A percentile compares a stretch with the other conserved stretches of the same genome.
Evolutionary conservation across 1,140 invertebrate species (phyloP).

Genomic region (Drosophila teissieri): DNA sequence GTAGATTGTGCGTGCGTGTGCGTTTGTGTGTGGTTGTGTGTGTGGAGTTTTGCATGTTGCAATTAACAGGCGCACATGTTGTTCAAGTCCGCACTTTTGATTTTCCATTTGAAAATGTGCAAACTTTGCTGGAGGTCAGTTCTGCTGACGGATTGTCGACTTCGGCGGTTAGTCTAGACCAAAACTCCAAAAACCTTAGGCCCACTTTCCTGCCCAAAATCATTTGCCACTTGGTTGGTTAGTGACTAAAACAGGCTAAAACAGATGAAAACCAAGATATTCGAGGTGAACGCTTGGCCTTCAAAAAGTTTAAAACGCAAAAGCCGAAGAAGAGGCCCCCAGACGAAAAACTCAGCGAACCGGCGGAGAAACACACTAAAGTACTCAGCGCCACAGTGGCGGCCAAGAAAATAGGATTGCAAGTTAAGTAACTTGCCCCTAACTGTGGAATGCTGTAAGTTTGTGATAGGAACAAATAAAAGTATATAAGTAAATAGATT

Average conservation of each 20-base stretch:
- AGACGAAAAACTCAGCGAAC: conserved; percentile 32
- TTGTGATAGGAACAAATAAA: no score
- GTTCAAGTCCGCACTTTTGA: conserved; percentile 4
- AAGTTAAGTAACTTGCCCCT: not conserved
- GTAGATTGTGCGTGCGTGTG: conserved; percentile 26
- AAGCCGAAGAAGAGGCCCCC: conserved; percentile 53
- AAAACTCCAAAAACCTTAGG: not conserved
- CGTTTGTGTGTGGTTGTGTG: not conserved
- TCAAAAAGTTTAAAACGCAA: conserved; percentile 71
- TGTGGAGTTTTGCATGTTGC: conserved; percentile 53
- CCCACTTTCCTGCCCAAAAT: conserved; percentile 3
- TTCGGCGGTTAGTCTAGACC: no score
- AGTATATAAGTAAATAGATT: no score
- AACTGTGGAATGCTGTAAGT: no score
- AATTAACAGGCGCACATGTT: conserved; percentile 69
- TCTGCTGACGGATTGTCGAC: not conserved
- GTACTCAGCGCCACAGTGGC: conserved; percentile 10
- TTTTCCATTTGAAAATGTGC: conserved; percentile 1
- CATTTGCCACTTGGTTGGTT: conserved; percentile 4
- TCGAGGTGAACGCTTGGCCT: conserved; percentile 73
- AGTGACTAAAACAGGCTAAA: conserved; percentile 9
- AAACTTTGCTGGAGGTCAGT: conserved; percentile 58
- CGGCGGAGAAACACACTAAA: conserved; percentile 37
- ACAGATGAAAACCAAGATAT: conserved; percentile 33
- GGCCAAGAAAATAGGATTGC: conserved; percentile 4